phyloP scores from a whole-genome alignment of 2,797 vertebrate species.

The Tachyglossus aculeatus region DNA sequence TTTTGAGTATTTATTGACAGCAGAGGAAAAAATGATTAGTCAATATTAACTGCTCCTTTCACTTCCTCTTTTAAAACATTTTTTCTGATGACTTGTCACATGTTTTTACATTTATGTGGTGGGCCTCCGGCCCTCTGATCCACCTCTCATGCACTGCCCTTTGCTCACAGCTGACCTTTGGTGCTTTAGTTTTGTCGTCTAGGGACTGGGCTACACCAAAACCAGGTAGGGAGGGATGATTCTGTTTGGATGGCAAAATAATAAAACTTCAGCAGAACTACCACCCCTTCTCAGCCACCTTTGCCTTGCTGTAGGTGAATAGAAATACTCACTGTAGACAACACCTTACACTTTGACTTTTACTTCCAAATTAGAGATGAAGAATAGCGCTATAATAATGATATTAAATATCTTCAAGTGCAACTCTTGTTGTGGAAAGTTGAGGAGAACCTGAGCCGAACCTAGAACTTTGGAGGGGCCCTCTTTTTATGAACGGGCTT shows the following conservation, averaged over 20 bases:
- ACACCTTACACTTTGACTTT: not conserved
- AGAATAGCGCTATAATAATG: no score
- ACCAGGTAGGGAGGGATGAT: conserved; percentile 27
- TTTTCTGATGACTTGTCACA: conserved; percentile 14
- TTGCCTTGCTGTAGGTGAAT: not conserved
- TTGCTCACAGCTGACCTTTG: not conserved
- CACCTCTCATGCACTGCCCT: not conserved
- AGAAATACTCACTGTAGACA: not conserved
- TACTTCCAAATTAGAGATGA: conserved; percentile 2
- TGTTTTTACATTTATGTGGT: no score
- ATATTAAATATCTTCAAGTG: no score
- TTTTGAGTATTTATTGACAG: not conserved
- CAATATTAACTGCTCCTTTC: not conserved
- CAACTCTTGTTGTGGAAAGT: no score
- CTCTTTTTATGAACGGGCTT: no score
- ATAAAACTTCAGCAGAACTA: not conserved
- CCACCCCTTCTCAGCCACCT: not conserved
- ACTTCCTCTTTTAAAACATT: conserved; percentile 15
- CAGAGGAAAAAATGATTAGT: conserved; percentile 41
- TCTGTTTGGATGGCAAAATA: not conserved
- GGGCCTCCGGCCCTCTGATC: not conserved
- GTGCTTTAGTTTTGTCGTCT: conserved; percentile 23
- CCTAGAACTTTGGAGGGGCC: no score
- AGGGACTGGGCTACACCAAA: conserved; percentile 7
- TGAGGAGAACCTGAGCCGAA: no score